Base-by-base conservation (phyloP, 1,140 invertebrate genomes). In the Pseudomyrmex gracilis region DNA sequence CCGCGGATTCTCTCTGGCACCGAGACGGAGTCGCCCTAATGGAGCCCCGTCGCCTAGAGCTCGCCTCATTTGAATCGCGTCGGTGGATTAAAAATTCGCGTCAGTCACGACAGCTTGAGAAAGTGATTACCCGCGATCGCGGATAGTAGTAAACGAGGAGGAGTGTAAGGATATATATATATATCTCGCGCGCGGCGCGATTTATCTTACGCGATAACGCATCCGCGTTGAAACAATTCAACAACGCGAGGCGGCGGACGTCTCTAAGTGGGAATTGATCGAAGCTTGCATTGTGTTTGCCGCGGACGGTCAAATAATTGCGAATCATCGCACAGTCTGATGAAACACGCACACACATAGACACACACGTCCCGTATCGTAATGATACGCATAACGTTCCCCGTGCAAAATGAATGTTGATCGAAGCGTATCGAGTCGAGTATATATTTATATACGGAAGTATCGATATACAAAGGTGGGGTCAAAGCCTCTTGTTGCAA, bases 11-110 rank as follows among this genome's bases (percentile, higher is more conserved):
- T 84, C 45, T n/a, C 55, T 80, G 64, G 73, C 64, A 68, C 63
- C 83, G 55, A 78, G 66, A 80, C 76, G 66, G 53, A 80, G 43
- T 80, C 76, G 64, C 66, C 66, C 66, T 80, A 80, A 80, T 80
- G 76, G 76, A 80, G 76, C 53, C 61, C 76, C 76, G 66, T 80
- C 66, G 76, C 20, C 76, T 80, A 80, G 53, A 80, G 13, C 66
- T 80, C 76, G 66, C 43, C 58, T 80, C 76, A 80, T 80, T 80
- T 71, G 76, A 80, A 80, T 80, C 66, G 53, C 66, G 66, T 80
- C 53, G 76, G 57, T 70, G 76, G 22, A 80, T 80, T 80, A 80
- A 80, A 80, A 80, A 80, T 70, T 80, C 66, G 45, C 64, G 45
- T 80, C 76, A 71, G 76, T 80, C 76, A 80, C 66, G 76, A 78